Base-by-base conservation (phyloP, 2,113 vertebrate genomes). In the Corydoras maculifer region DNA sequence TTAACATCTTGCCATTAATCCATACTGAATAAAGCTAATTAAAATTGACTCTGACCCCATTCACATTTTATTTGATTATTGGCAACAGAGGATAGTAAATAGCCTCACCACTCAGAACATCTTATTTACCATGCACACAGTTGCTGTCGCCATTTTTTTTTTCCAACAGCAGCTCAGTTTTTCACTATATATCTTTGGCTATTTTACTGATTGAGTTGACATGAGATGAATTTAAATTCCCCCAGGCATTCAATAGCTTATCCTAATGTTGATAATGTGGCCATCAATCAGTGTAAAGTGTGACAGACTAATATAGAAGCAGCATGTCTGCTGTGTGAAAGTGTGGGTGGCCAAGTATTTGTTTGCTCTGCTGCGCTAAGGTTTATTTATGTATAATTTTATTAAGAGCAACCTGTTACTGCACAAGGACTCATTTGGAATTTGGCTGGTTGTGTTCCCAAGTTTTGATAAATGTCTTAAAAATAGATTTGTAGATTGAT, bases 251-350 rank as follows among this genome's bases (percentile, higher is more conserved):
- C 31, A 62, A 51, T 53, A 62, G 75, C 54, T 71, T 62, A 76
- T 62, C 43, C 49, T 55, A 50, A 62, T 31, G 50, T 71, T 62
- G 67, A 53, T 72, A 63, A 72, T 64, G 69, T 50, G 29, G 49
- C 65, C 62, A 71, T 65, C 60, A 70, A 59, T 66, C 68, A 65
- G 62, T 25, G 60, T 55, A 43, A 51, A 61, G 53, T 48, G 13
- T 32, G 72, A 62, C 59, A 61, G 65, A 29, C 53, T 25, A 5
- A 10, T 66, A 30, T 54, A 66, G 50, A 7, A 14, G 65, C 65
- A 57, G 51, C 35, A n/a, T 32, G 29, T 66, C 11, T 25, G 15
- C 15, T 14, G 32, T 62, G 61, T n/a, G 18, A 10, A 11, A 3
- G 3, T 49, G 43, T 64, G 35, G 62, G 62, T 64, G 62, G 62